Evolutionary conservation across 2,797 vertebrate species (phyloP), one percentile per base, ranked within the genome.

Genomic region (Artibeus lituratus): DNA sequence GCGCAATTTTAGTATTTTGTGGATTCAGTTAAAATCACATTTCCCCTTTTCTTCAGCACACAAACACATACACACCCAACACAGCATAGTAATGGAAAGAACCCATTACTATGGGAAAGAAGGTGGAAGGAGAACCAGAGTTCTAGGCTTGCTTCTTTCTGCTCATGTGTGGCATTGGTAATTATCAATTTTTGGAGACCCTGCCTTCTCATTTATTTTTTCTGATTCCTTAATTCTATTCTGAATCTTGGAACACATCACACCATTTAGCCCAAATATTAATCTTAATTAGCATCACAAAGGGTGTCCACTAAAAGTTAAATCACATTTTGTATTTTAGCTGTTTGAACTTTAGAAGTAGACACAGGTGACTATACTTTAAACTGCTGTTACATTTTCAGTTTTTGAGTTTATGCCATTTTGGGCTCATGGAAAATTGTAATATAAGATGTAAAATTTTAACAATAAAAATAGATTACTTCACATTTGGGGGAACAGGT

Each of bases 401-500:
- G 3, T 69, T 85, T 92, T 94, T 93, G 49, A 83, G 29, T 57
- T 83, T 69, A 87, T 83, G 62, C 7, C 49, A 89, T 87, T 94
- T 94, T 73, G 51, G 76, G 88, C 72, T 77, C 62, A 89, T 70
- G 74, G 14, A 59, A 96, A 93, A 94, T 39, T 81, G 7, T 76
- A 76, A 62, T 24, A 35, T 51, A 88, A 89, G 26, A 94, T 80
- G 95, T 94, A 65, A 85, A 94, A 86, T 49, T 90, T 14, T 90
- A 80, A 82, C 57, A 91, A 37, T 94, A 89, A 96, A 97, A 97
- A 53, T 4, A 83, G 87, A 74, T 53, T 39, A 74, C 26, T 90
- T 94, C 70, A 83, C 72, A 82, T 94, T 93, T 93, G 55, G 11
- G 59, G 57, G 49, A 57, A 74, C 39, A 74, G 11, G 0, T 69